phyloP scores from a whole-genome alignment of 2,113 vertebrate genomes.

The Coreoperca whiteheadi region DNA sequence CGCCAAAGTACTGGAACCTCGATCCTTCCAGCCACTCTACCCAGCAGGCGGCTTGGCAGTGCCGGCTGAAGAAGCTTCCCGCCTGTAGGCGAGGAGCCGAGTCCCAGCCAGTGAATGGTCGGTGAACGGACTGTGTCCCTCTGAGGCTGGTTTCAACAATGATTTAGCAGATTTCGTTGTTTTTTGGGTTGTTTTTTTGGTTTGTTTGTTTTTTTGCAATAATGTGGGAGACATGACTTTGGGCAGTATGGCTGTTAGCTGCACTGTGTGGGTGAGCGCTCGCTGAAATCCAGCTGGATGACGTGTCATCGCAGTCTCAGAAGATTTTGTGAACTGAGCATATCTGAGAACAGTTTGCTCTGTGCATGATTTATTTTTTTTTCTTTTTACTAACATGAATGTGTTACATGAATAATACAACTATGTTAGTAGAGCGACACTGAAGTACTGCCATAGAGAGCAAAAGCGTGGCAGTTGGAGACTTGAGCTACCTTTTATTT shows the following conservation, averaged over 20 bases:
- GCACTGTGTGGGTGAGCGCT: slow-evolving; percentile 11
- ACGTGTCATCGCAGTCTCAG: slow-evolving; percentile 30
- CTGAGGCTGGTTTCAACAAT: background rate
- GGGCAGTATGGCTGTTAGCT: background rate
- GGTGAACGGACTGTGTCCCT: background rate
- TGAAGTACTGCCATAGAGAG: background rate
- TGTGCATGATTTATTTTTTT: background rate
- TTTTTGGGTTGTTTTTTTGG: background rate
- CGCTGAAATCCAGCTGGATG: background rate
- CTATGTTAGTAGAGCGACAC: background rate
- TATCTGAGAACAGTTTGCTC: background rate
- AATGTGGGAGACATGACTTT: background rate
- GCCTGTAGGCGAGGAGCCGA: slow-evolving; percentile 1
- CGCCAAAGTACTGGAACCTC: background rate
- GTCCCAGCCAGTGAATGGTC: background rate
- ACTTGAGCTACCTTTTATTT: background rate
- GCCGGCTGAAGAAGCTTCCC: background rate
- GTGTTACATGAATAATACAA: background rate
- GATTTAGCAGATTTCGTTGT: background rate
- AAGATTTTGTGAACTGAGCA: slow-evolving; percentile 38
- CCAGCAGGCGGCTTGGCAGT: background rate
- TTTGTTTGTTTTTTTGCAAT: background rate
- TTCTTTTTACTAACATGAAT: background rate
- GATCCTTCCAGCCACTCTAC: background rate
- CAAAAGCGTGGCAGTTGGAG: background rate